Conservation (phyloP, 2,797 vertebrate species). For the Syngnathus acus region DNA sequence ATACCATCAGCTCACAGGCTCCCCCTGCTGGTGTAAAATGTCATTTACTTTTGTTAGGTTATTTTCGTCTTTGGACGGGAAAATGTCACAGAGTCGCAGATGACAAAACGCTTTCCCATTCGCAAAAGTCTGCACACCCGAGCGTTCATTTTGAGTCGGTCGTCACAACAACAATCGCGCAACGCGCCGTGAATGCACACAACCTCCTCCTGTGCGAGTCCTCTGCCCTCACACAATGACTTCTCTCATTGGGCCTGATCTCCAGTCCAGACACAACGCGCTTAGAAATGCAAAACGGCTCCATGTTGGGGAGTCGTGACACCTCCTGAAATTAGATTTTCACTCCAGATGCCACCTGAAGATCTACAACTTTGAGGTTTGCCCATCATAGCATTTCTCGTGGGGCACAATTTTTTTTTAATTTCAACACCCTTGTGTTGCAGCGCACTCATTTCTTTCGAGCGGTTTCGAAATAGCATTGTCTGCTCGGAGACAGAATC, state of each 20-base stretch:
- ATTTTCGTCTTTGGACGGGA: too few species aligned
- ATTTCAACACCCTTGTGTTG: neutral
- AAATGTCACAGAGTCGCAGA: too few species aligned
- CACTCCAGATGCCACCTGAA: slow-evolving; percentile 74
- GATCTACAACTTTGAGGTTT: slow-evolving; percentile 68
- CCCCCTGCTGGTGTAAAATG: neutral
- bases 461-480: neutral
- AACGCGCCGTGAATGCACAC: slow-evolving; percentile 22
- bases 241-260: slow-evolving; percentile 41
- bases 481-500: neutral
- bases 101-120: neutral
- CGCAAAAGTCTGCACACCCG: neutral
- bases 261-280: slow-evolving; percentile 49
- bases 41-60: neutral
- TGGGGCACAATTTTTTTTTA: neutral
- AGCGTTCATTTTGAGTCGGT: neutral
- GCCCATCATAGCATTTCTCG: neutral
- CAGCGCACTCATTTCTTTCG: neutral
- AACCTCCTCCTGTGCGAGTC: slow-evolving; percentile 15
- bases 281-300: slow-evolving; percentile 48
- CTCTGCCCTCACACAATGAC: slow-evolving; percentile 37
- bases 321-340: slow-evolving; percentile 78
- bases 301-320: slow-evolving; percentile 59
- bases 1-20: neutral
- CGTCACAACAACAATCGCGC: slow-evolving; percentile 7